Evolutionary conservation across 2,797 vertebrate genomes (phyloP), one percentile per base, ranked within the genome.

Genomic region (Hyperoplus immaculatus): DNA sequence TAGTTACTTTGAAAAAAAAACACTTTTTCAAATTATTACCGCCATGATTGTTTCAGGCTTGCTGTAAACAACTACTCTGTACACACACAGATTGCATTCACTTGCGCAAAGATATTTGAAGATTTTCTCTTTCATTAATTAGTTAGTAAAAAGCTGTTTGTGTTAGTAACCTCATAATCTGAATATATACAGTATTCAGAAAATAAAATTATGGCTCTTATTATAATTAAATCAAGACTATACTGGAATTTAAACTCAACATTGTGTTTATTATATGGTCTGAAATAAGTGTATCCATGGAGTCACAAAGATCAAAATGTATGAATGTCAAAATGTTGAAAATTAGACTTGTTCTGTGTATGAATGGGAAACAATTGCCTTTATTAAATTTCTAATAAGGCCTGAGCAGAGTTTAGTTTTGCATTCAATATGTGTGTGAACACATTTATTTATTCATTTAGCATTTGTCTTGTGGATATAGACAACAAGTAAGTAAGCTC

Each of bases 251-350:
- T 18, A 15, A 62, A 62, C 8, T 39, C 10, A 62, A 62, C 14
- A 18, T 1, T 64, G 21, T 45, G 3, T 39, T 21, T 21, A 46
- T 43, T 64, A 47, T n/a, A 0, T 7, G 14, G 21, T 50, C 12
- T 16, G 18, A 45, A 2, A 18, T 36, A 50, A n/a, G 7, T 5
- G 3, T 9, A 41, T 63, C n/a, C 42, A 47, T 7, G 21, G 16
- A 57, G 53, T 64, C 45, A 54, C 42, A 18, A 15, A 14, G 54
- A 58, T 58, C 36, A 65, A 65, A 58, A 74, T 10, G 39, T 45
- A 12, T 49, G n/a, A 49, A 73, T 73, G 51, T 64, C 53, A 64
- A 56, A 1, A 16, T 54, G 41, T 54, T 45, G 16, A 46, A 63
- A 21, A 53, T 45, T 5, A 16, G 12, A 9, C 54, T 46, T 3